Base-by-base conservation (phyloP, 2,888 invertebrate genomes). In the Drosophila kanekoi region DNA sequence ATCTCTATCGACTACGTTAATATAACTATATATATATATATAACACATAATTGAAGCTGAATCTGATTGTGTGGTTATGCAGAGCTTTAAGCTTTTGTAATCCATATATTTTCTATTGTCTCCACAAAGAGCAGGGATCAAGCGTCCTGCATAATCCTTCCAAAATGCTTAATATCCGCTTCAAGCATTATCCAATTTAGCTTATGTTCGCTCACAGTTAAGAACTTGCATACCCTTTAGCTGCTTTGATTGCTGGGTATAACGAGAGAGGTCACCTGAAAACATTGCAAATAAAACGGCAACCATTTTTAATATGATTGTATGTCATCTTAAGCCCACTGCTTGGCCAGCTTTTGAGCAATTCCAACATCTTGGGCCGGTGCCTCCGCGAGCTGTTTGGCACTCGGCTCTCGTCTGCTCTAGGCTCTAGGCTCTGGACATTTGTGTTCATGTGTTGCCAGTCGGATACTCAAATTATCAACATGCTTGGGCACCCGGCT, bases 231-330 rank as follows among this genome's bases (percentile, higher is more conserved):
- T 53, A 45, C 20, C 52, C 33, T 16, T 1, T 8, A 1, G 13
- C 4, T 13, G n/a, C 4, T 14, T 13, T 1, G 0, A 10, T 6
- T 35, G 49, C 63, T 72, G 73, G 53, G 64, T 51, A 71, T 37
- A 52, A 40, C 56, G 35, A 35, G 45, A 88, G 84, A 80, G 86
- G 86, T 87, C 86, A 89, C 79, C 82, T 72, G 66, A 84, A 88
- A 84, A 90, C 77, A 88, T 89, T 79, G 90, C 87, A 82, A 81
- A 79, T 76, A 81, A 89, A 89, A 90, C 85, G 87, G 90, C 90
- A 87, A 84, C 90, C 89, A 89, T 90, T 89, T 89, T 90, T 89
- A 90, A 90, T 85, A 85, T 87, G 85, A 90, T 89, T 90, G 90
- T 89, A 78, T 89, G 90, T 88, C 90, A 89, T 90, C 84, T 85